A percentile compares a stretch with the other conserved stretches of the same genome.
phyloP scores from a whole-genome alignment of 2,113 vertebrate species.

The Pipa parva region DNA sequence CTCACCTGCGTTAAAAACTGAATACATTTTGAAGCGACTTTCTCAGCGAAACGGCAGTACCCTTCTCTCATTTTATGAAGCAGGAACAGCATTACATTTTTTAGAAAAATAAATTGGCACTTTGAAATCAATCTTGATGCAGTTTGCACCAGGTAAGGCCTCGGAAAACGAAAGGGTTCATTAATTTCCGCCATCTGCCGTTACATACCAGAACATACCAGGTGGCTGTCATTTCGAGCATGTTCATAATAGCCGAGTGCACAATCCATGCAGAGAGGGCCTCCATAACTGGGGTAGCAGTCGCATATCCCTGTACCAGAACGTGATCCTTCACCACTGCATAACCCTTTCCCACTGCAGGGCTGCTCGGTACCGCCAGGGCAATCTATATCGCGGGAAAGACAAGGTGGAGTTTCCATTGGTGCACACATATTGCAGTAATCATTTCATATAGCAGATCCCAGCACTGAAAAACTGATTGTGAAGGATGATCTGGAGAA shows the following conservation, averaged over 20 bases:
- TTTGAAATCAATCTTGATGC: too few species aligned
- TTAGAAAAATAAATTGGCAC: too few species aligned
- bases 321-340: constrained; percentile 87
- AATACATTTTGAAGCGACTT: too few species aligned
- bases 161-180: too few species aligned
- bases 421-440: too few species aligned
- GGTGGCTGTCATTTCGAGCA: constrained; percentile 73
- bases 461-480: neutral
- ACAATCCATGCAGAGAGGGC: constrained; percentile 80
- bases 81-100: too few species aligned
- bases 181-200: neutral
- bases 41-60: too few species aligned
- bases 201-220: constrained; percentile 71
- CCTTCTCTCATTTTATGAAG: too few species aligned
- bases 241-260: constrained; percentile 86
- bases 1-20: too few species aligned
- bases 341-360: constrained; percentile 86
- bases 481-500: too few species aligned
- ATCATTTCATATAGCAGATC: rapidly evolving
- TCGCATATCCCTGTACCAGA: constrained; percentile 83
- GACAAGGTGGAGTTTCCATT: rapidly evolving
- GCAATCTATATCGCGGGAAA: constrained; percentile 69
- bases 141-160: too few species aligned
- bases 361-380: constrained; percentile 72
- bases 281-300: constrained; percentile 83